Conservation (phyloP, 1,140 invertebrate species). For the Epicauta chinensis region DNA sequence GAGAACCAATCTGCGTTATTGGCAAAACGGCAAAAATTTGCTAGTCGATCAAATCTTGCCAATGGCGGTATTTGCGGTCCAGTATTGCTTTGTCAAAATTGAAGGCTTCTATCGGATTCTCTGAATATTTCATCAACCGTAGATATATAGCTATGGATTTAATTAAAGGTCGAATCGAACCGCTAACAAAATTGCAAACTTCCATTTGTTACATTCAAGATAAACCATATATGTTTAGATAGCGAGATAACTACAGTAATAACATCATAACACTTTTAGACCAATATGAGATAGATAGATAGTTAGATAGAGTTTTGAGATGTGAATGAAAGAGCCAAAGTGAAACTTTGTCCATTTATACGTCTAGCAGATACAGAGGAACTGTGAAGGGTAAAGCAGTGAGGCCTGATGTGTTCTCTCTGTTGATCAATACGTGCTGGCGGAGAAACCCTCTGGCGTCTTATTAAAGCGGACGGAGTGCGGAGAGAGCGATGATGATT, state of each 20-base stretch:
- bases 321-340: constrained; percentile 11
- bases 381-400: constrained; percentile 15
- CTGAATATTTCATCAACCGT: constrained; percentile 26
- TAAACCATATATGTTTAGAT: background rate
- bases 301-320: too few species aligned
- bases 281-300: too few species aligned
- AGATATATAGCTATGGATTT: constrained; percentile 26
- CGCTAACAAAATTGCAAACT: too few species aligned
- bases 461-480: constrained; percentile 27
- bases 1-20: too few species aligned
- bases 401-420: constrained; percentile 2
- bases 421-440: constrained; percentile 14
- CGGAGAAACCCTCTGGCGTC: constrained; percentile 26
- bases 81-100: too few species aligned
- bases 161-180: constrained; percentile 18
- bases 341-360: constrained; percentile 19
- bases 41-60: too few species aligned
- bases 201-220: too few species aligned
- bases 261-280: too few species aligned
- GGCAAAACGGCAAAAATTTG: too few species aligned
- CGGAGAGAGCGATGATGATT: constrained; percentile 25
- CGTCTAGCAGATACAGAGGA: too few species aligned
- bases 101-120: constrained; percentile 5
- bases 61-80: too few species aligned
- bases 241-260: too few species aligned